These are phyloP conservation scores for Heliconius nattereri DNA, from an alignment of 1,140 invertebrate genomes.

Conservation along the genomic window DNA sequence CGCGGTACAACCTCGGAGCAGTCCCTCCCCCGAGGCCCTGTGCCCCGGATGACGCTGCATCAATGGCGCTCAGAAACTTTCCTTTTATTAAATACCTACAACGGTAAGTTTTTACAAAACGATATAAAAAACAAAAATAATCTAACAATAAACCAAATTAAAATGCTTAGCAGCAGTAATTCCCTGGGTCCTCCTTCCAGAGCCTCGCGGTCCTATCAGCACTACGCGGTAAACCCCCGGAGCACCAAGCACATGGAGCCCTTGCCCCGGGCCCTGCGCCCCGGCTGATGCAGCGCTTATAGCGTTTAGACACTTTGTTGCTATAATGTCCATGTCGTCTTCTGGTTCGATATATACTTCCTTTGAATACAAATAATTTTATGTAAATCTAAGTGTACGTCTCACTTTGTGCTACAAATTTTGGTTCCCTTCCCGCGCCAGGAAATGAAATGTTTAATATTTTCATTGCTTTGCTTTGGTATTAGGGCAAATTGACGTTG, in stretches of 20 bases:
- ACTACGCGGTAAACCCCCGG: slow-evolving; percentile 73
- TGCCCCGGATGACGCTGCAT: too few relatives aligned
- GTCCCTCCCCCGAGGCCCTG: too few relatives aligned
- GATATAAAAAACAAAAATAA: background rate
- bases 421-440: too few relatives aligned
- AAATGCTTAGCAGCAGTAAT: slow-evolving; percentile 67
- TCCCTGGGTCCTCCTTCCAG: slow-evolving; percentile 76
- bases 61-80: too few relatives aligned
- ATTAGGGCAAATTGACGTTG: too few relatives aligned
- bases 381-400: too few relatives aligned
- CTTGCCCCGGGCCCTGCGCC: slow-evolving; percentile 56
- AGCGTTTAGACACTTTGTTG: slow-evolving; percentile 61
- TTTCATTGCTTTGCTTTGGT: too few relatives aligned
- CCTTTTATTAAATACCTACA: too few relatives aligned
- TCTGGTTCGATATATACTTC: slow-evolving; percentile 58
- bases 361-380: slow-evolving; percentile 38
- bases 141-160: slow-evolving; percentile 71
- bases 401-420: too few relatives aligned
- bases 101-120: too few relatives aligned
- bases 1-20: too few relatives aligned
- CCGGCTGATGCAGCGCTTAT: slow-evolving; percentile 58
- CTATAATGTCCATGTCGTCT: slow-evolving; percentile 50
- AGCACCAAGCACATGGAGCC: slow-evolving; percentile 55
- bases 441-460: too few relatives aligned
- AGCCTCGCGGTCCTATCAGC: slow-evolving; percentile 78